These are phyloP conservation scores for Sycophaga agraensis DNA, from an alignment of 1,140 invertebrate species.

Conservation along the genomic window DNA sequence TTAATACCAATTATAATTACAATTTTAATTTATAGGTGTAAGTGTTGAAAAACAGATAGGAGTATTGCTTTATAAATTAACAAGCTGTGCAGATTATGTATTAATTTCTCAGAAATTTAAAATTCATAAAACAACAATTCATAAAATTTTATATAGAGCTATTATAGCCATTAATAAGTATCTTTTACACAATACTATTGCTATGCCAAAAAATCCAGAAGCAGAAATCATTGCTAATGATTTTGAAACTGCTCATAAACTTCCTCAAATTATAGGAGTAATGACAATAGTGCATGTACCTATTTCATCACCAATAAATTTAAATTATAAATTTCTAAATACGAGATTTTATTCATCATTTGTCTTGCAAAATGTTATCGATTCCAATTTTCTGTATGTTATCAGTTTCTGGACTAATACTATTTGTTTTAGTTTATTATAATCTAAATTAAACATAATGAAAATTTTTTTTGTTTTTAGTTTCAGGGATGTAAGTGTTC, in stretches of 20 bases:
- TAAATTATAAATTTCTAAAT: constrained; percentile 35
- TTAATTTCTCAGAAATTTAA: constrained; percentile 38
- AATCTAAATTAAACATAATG: constrained; percentile 2
- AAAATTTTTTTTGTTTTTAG: constrained; percentile 21
- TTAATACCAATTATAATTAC: neutral
- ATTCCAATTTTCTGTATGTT: constrained; percentile 37
- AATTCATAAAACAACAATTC: constrained; percentile 39
- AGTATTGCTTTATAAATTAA: constrained; percentile 27
- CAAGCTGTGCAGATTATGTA: constrained; percentile 28
- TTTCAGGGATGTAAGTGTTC: constrained; percentile 41
- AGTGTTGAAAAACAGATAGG: constrained; percentile 29
- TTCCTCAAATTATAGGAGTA: constrained; percentile 38
- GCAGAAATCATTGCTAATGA: constrained; percentile 29
- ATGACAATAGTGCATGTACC: constrained; percentile 38
- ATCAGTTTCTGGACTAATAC: too few relatives aligned
- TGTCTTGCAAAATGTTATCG: constrained; percentile 38
- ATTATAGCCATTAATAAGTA: constrained; percentile 35
- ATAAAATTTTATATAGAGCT: constrained; percentile 38
- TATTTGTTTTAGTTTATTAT: neutral
- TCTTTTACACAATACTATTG: constrained; percentile 34
- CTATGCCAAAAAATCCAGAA: constrained; percentile 36
- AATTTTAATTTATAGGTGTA: constrained; percentile 13
- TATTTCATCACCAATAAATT: constrained; percentile 24
- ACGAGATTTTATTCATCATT: constrained; percentile 37
- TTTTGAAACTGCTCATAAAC: constrained; percentile 34